phyloP scores from a whole-genome alignment of 2,888 invertebrate genomes.

The Lithophane socia region DNA sequence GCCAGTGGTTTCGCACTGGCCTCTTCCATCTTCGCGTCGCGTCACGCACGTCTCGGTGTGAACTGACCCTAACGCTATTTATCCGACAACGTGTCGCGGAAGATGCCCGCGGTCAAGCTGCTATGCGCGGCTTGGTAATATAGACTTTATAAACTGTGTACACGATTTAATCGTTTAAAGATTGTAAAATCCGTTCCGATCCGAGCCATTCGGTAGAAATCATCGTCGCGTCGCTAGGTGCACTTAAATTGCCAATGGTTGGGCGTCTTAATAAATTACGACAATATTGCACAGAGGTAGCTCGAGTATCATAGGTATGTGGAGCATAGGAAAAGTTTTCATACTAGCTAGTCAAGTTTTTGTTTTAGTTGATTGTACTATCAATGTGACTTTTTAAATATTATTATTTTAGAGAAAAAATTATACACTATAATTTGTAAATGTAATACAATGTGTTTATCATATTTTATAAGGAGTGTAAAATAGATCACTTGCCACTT shows the following conservation, averaged over 20 bases:
- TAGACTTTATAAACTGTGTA: no score
- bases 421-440: slow-evolving; percentile 70
- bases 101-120: no score
- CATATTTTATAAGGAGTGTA: slow-evolving; percentile 81
- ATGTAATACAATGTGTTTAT: slow-evolving; percentile 77
- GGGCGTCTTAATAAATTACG: slow-evolving; percentile 37
- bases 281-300: slow-evolving; percentile 61
- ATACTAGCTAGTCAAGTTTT: slow-evolving; percentile 80
- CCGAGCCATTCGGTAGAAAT: no score
- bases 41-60: no score
- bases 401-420: slow-evolving; percentile 71
- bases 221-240: background rate
- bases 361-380: slow-evolving; percentile 68
- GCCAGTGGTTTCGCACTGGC: no score
- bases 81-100: no score
- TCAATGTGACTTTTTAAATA: slow-evolving; percentile 70
- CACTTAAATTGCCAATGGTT: slow-evolving; percentile 26
- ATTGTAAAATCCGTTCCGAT: no score
- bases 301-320: slow-evolving; percentile 53
- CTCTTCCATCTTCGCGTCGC: no score
- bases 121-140: no score
- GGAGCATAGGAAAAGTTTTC: slow-evolving; percentile 54
- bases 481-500: slow-evolving; percentile 78
- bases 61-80: no score
- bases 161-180: no score